These are phyloP conservation scores for Coleophora deauratella DNA, from an alignment of 2,888 invertebrate species.

Conservation along the genomic window DNA sequence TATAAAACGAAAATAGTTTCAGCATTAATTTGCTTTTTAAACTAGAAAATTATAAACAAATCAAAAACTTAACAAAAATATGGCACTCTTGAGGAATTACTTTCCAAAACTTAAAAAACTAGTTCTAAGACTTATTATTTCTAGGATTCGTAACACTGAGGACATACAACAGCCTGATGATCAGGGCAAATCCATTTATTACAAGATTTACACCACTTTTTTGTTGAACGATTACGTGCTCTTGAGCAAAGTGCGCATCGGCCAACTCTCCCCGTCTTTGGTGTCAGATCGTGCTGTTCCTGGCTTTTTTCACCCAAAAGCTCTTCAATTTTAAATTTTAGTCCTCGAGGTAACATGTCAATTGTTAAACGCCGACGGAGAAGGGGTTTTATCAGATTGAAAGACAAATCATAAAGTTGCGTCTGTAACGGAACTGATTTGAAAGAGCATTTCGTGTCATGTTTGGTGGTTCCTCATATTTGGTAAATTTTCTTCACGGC, in stretches of 20 bases:
- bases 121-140: neutral
- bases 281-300: neutral
- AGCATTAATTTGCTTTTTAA: neutral
- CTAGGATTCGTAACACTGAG: neutral
- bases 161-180: neutral
- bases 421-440: too few species aligned
- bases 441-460: too few species aligned
- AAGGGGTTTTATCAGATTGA: neutral
- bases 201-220: conserved; percentile 1
- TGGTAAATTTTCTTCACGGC: too few species aligned
- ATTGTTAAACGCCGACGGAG: neutral
- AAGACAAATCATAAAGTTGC: neutral
- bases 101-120: neutral
- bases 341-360: neutral
- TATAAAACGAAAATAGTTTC: neutral
- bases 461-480: too few species aligned
- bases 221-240: conserved; percentile 2
- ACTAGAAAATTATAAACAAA: neutral
- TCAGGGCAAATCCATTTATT: conserved; percentile 3
- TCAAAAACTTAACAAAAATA: neutral
- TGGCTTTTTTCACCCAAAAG: neutral
- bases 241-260: neutral
- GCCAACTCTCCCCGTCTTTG: neutral
- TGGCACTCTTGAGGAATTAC: neutral
- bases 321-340: neutral